These are phyloP conservation scores for Todiramphus saurophagus DNA, from an alignment of 2,113 vertebrate genomes.

Conservation along the genomic window DNA sequence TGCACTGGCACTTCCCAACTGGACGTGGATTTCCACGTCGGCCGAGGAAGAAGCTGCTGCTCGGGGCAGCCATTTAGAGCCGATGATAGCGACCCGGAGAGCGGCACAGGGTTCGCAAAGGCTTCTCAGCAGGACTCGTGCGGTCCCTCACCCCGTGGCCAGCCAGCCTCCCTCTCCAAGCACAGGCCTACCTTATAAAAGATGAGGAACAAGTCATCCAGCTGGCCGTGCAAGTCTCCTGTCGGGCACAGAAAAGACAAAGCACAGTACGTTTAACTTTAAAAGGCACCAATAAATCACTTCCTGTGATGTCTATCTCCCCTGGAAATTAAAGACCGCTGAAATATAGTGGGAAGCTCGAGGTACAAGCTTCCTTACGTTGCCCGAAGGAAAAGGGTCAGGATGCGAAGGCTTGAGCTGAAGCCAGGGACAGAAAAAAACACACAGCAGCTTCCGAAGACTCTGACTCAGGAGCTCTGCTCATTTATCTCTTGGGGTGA, in stretches of 20 bases:
- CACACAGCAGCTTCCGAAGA: not conserved
- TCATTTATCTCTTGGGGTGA: not conserved
- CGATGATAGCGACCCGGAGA: not conserved
- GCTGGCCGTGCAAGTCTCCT: slow-evolving; percentile 93
- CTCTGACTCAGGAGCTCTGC: not conserved
- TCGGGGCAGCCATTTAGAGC: not conserved
- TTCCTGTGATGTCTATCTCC: not conserved
- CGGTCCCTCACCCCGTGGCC: fast-evolving
- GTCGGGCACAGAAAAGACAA: slow-evolving; percentile 32
- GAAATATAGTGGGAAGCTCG: not conserved
- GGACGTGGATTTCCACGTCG: not conserved
- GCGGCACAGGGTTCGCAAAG: fast-evolving
- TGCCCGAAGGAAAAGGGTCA: not conserved
- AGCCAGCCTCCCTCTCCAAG: not conserved
- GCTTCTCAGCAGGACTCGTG: not conserved
- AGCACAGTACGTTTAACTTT: not conserved
- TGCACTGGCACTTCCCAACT: not conserved
- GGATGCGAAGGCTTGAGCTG: not conserved
- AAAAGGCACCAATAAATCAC: not conserved
- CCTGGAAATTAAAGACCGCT: not conserved
- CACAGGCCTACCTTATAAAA: slow-evolving; percentile 63
- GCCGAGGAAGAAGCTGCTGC: not conserved
- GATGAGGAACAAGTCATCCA: slow-evolving; percentile 83
- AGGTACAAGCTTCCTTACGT: not conserved
- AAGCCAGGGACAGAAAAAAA: not conserved